Conservation (phyloP, 30 jellyfish, hydroid and myxozoan species). For the Pelagia noctiluca region DNA sequence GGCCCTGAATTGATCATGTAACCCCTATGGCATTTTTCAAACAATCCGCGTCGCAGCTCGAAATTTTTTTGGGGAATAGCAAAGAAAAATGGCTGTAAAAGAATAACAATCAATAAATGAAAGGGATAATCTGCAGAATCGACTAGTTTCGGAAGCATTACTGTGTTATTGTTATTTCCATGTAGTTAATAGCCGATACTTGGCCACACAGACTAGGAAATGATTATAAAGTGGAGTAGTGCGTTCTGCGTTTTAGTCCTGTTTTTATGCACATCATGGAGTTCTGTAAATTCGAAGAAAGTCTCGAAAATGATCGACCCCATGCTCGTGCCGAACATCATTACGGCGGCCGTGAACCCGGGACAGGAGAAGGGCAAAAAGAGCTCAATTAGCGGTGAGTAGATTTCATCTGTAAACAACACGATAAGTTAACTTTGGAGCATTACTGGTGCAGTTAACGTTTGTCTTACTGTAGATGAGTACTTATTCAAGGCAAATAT, state of each 20-base stretch:
- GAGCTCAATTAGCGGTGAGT: constrained; percentile 71
- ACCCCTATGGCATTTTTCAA: constrained; percentile 65
- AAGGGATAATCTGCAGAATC: not conserved
- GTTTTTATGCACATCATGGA: constrained; percentile 59
- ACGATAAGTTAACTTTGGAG: too few relatives aligned
- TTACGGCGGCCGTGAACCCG: constrained; percentile 41
- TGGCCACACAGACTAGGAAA: constrained; percentile 12
- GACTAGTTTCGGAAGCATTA: too few relatives aligned
- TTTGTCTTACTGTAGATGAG: too few relatives aligned
- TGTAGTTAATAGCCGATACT: constrained; percentile 30
- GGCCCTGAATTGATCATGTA: constrained; percentile 71
- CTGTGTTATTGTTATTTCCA: constrained; percentile 27
- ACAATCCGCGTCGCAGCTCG: constrained; percentile 45
- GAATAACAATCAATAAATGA: constrained; percentile 38
- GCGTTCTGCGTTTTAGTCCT: constrained; percentile 31
- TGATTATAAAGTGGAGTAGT: constrained; percentile 70
- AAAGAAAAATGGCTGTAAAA: constrained; percentile 65
- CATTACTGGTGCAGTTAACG: too few relatives aligned
- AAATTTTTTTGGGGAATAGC: constrained; percentile 40
- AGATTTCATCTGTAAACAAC: too few relatives aligned
- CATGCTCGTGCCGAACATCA: constrained; percentile 26
- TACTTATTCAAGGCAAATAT: too few relatives aligned
- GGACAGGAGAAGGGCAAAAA: constrained; percentile 20
- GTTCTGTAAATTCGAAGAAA: constrained; percentile 45
- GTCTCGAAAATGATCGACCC: constrained; percentile 22